Evolutionary conservation across 2,888 invertebrate species (phyloP), one percentile per base, ranked within the genome.

Genomic region (Agrypnus murinus): DNA sequence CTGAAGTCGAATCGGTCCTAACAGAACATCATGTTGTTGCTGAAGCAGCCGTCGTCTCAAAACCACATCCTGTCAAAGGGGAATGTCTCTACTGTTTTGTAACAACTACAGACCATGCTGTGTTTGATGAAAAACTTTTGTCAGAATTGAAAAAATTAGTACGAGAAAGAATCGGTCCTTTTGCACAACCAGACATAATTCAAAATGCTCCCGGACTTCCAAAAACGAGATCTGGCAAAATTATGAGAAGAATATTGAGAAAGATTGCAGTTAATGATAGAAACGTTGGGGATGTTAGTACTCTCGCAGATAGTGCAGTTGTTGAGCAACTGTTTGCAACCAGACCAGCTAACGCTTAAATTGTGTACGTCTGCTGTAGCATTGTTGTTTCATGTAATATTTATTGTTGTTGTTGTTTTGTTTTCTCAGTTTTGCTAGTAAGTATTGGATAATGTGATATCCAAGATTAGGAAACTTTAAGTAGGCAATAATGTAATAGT

Each of bases 11-110:
- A 84, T 91, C 93, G 10, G 93, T 94, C 17, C 87, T 95, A 12
- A 91, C 93, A 0, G 94, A 94, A 83, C 94, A 95, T 82, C 86
- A 87, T 0, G 87, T 89, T 9, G 94, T 99, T 0, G 92, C 97
- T 0, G 99, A 99, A 86, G 95, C 98, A 0, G 99, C 99, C 0
- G 99, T 97, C 0, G 99, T 99, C 0, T 93, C 98, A 5, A 93
- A 94, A 76, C 96, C 97, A 0, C 99, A 99, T 87, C 90, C 92
- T 0, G 91, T 99, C 70, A 99, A 99, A 86, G 99, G 99, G 25
- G 97, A 99, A 86, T 96, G 97, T 78, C 91, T 99, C 1, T 98
- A 99, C 86, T 98, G 98, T 85, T 99, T 98, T 86, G 92, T 99
- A 12, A 97, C 96, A 0, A 91, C 97, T n/a, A 94, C 92, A 79